These are phyloP conservation scores for Plodia interpunctella DNA, from an alignment of 1,140 invertebrate species.

Conservation along the genomic window DNA sequence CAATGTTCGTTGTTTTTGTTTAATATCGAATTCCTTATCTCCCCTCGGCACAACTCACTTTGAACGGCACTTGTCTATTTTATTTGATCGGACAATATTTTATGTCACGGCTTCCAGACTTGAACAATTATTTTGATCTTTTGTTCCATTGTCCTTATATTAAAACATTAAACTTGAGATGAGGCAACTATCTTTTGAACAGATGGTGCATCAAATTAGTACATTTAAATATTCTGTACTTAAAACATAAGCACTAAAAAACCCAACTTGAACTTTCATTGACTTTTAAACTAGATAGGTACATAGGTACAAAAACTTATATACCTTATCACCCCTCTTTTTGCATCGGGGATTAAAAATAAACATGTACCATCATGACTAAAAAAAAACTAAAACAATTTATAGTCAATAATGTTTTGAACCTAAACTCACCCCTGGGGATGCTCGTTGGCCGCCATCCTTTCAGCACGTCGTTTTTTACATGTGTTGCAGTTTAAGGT, in stretches of 20 bases:
- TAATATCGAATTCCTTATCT: slow-evolving; percentile 1
- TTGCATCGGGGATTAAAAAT: too few relatives aligned
- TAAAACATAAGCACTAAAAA: too few relatives aligned
- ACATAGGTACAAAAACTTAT: too few relatives aligned
- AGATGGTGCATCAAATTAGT: background rate
- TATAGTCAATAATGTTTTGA: background rate
- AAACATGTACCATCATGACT: too few relatives aligned
- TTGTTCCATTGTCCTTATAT: slow-evolving; percentile 19
- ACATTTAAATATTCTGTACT: background rate
- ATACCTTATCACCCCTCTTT: too few relatives aligned
- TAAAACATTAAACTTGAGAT: background rate
- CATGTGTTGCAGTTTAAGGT: slow-evolving; percentile 61
- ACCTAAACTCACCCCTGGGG: slow-evolving; percentile 50
- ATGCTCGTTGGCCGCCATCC: slow-evolving; percentile 56
- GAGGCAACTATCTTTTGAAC: background rate
- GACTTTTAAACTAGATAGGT: too few relatives aligned
- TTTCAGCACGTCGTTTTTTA: slow-evolving; percentile 57
- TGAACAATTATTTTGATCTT: slow-evolving; percentile 14
- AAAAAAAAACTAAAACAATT: too few relatives aligned
- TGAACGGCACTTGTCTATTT: slow-evolving; percentile 1
- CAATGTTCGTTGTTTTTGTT: background rate
- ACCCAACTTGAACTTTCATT: too few relatives aligned
- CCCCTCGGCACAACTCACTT: background rate
- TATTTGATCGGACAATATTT: slow-evolving; percentile 1
- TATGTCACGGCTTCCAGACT: background rate